phyloP scores from a whole-genome alignment of 2,113 vertebrate species.

The Phrynocephalus versicolor region DNA sequence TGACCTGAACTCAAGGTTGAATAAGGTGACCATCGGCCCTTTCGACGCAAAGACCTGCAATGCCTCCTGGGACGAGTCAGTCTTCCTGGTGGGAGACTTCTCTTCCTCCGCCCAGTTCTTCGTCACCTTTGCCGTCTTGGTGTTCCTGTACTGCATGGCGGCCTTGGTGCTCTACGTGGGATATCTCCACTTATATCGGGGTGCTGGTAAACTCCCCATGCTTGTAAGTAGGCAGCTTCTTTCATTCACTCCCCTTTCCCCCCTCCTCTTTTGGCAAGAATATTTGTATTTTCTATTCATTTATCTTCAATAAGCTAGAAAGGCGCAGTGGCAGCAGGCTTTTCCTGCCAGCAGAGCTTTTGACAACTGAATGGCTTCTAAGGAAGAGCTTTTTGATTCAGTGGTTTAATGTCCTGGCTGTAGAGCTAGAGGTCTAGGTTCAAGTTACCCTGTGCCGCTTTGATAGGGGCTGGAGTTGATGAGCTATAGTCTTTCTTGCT shows the following conservation, averaged over 20 bases:
- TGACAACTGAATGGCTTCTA: no score
- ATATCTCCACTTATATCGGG: constrained; percentile 82
- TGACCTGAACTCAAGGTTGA: constrained; percentile 66
- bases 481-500: no score
- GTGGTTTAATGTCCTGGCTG: no score
- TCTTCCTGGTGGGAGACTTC: constrained; percentile 75
- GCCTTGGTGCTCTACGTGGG: constrained; percentile 80
- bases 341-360: no score
- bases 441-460: no score
- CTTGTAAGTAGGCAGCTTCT: constrained; percentile 70
- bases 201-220: constrained; percentile 80
- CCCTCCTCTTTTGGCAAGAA: no score
- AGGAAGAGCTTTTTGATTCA: no score
- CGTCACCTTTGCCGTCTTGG: constrained; percentile 75
- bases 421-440: no score
- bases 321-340: no score
- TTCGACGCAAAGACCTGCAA: constrained; percentile 64
- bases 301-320: neutral
- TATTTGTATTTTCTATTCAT: neutral
- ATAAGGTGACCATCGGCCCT: constrained; percentile 49
- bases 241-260: neutral
- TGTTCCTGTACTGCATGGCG: constrained; percentile 80
- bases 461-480: no score
- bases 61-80: constrained; percentile 23
- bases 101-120: constrained; percentile 80